Evolutionary conservation across 2,113 vertebrate species (phyloP), one percentile per base, ranked within the genome.

Genomic region (Campylomormyrus numenius): DNA sequence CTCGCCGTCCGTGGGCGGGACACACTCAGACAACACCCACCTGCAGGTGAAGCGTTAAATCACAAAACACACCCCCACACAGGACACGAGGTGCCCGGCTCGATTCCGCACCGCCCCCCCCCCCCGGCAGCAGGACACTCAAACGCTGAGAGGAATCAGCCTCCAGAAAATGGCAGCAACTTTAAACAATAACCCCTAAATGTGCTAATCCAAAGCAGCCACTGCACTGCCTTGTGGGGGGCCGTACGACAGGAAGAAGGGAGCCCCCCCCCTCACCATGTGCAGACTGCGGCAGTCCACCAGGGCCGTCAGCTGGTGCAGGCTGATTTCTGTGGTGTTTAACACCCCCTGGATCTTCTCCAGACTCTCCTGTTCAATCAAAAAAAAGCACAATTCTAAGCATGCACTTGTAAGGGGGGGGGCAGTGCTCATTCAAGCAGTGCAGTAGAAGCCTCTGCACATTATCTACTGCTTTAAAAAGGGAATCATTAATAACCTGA

Each of bases 221-320:
- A 13, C 17, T 19, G 77, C 77, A 39, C 24, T 19, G 70, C 35
- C 10, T 31, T 77, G 13, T 39, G 10, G 74, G 27, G 27, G 11
- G 35, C 11, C 74, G 74, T 6, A 45, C 0, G 13, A 45, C 5
- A 35, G 35, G 31, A 15, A 21, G 21, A 15, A 48, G 8, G 52
- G 5, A 3, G 35, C 17, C 48, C 88, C 53, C 31, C 53, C 90
- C 90, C 97, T 97, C 95, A 99, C 98, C 98, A 98, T 95, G 92
- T 98, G 98, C 45, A 99, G 95, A 92, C 98, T 98, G 91, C 98
- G 97, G 83, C 98, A 99, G 95, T 99, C 98, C 3, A 99, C 98
- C 90, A 99, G 94, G 92, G 98, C 98, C 0, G 98, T 99, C 93
- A 99, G 96, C 92, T 98, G 98, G 93, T 99, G 98, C 88, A 99